phyloP scores from a whole-genome alignment of 1,140 invertebrate species.

The Amyelois transitella region DNA sequence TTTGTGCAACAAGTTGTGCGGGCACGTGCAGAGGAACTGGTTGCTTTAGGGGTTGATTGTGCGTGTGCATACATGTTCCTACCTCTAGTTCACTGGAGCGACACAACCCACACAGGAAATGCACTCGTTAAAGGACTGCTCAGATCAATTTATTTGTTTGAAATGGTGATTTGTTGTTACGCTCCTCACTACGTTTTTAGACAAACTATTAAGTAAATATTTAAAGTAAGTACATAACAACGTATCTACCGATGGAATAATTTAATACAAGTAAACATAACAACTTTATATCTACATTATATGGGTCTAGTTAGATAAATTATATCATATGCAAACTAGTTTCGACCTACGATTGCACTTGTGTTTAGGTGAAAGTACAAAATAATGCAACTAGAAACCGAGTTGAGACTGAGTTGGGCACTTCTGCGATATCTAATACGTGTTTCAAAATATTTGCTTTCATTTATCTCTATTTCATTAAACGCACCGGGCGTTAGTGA shows the following conservation, averaged over 20 bases:
- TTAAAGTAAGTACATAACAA: no score
- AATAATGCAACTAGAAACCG: not conserved
- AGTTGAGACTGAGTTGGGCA: not conserved
- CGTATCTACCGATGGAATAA: no score
- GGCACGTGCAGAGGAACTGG: conserved; percentile 21
- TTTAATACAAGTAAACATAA: no score
- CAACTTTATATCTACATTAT: no score
- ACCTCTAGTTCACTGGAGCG: not conserved
- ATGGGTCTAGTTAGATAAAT: no score
- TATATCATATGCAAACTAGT: conserved; percentile 26
- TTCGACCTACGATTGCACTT: conserved; percentile 11
- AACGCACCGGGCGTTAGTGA: no score
- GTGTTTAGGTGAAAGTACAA: conserved; percentile 19
- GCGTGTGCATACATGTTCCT: not conserved
- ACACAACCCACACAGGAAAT: not conserved
- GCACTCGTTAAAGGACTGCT: not conserved
- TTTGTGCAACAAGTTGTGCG: conserved; percentile 26
- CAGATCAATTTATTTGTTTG: not conserved
- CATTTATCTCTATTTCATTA: no score
- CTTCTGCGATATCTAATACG: not conserved
- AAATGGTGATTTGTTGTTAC: no score
- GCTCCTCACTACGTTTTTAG: not conserved
- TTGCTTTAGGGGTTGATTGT: not conserved
- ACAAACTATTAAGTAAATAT: no score
- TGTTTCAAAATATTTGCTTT: no score